phyloP scores from a whole-genome alignment of 2,888 invertebrate genomes.

The Bembecia ichneumoniformis region DNA sequence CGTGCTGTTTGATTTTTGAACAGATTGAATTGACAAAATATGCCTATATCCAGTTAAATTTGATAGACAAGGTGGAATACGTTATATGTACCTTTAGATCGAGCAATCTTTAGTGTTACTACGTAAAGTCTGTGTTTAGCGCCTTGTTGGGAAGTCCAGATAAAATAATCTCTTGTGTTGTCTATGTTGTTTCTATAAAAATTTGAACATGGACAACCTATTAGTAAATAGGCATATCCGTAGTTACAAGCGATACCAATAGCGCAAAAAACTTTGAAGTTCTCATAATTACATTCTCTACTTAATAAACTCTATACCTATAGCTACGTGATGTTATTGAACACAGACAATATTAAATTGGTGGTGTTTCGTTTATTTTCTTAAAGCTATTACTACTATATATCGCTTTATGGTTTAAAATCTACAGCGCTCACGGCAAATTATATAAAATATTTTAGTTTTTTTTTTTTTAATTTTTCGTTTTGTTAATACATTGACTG shows the following conservation, averaged over 20 bases:
- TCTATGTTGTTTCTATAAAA: neutral
- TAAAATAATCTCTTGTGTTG: neutral
- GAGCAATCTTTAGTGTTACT: too few relatives aligned
- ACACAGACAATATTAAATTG: constrained; percentile 57
- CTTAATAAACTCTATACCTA: constrained; percentile 6
- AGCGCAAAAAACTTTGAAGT: too few relatives aligned
- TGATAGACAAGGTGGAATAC: too few relatives aligned
- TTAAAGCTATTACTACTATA: constrained; percentile 20
- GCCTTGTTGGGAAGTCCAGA: too few relatives aligned
- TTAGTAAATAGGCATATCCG: neutral
- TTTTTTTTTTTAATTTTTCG: neutral
- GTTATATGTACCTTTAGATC: too few relatives aligned
- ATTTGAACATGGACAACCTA: neutral
- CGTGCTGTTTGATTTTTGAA: too few relatives aligned
- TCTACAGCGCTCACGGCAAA: neutral
- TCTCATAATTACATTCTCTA: too few relatives aligned
- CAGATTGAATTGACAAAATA: too few relatives aligned
- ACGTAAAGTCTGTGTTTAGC: too few relatives aligned
- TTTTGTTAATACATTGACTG: neutral
- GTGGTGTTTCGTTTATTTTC: constrained; percentile 47
- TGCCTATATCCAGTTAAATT: too few relatives aligned
- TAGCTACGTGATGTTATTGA: constrained; percentile 34
- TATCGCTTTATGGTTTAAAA: neutral
- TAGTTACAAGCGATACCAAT: neutral
- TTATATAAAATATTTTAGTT: neutral